These are phyloP conservation scores for Eilema depressum DNA, from an alignment of 2,888 invertebrate species.

Conservation along the genomic window DNA sequence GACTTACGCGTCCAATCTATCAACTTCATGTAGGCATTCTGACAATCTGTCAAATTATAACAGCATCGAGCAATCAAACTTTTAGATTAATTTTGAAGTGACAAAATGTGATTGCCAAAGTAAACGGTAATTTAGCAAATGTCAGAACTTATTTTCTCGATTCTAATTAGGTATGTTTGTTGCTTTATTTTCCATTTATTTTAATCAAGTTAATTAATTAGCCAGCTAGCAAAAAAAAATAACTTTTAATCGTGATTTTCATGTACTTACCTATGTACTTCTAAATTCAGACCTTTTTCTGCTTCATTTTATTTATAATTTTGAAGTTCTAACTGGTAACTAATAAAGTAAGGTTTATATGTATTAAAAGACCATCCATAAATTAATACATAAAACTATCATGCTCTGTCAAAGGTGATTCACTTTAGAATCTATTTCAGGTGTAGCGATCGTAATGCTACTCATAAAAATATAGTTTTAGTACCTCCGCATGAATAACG, in stretches of 20 bases:
- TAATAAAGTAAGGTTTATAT: background rate
- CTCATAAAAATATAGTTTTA: constrained; percentile 39
- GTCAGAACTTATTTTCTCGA: background rate
- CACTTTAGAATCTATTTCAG: constrained; percentile 37
- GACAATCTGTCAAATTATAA: constrained; percentile 24
- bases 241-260: too few relatives aligned
- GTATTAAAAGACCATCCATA: background rate
- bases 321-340: background rate
- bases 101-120: background rate
- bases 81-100: background rate
- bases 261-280: background rate
- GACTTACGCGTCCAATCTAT: background rate
- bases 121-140: background rate
- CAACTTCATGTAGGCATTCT: constrained; percentile 10
- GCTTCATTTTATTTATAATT: background rate
- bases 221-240: background rate
- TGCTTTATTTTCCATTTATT: too few relatives aligned
- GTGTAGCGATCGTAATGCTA: constrained; percentile 22
- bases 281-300: background rate
- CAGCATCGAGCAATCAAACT: background rate
- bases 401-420: constrained; percentile 29
- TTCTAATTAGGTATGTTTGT: too few relatives aligned
- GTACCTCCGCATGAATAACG: constrained; percentile 23
- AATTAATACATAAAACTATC: background rate
- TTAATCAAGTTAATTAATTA: background rate